Evolutionary conservation across 2,113 vertebrate species (phyloP), one percentile per base, ranked within the genome.

Genomic region (Helogale parvula): DNA sequence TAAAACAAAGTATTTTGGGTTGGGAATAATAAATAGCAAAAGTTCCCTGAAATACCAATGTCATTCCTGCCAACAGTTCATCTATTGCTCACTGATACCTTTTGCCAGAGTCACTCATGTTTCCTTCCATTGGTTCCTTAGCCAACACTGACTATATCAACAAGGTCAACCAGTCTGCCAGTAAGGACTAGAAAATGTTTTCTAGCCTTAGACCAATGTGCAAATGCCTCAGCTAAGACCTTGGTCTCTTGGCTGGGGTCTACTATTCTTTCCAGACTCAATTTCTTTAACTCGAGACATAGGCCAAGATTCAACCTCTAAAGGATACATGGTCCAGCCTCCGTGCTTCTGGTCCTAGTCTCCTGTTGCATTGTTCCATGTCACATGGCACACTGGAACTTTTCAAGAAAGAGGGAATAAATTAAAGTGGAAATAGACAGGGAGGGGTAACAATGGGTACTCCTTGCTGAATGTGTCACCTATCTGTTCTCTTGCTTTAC

Each of bases 391-490:
- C 17, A 74, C 4, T 69, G 52, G 27, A 81, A 8, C 47, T 41
- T 82, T 94, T 35, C 25, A 93, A 68, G 45, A 79, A 79, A 12
- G 11, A 96, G 38, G 47, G 41, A 91, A 85, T 19, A 96, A 74
- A 69, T 8, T 31, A 72, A 88, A n/a, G 2, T 69, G 23, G 35
- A 60, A 76, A 66, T 4, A 90, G 50, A 84, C 1, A 77, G 10
- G 79, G 72, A 77, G 41, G 15, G 12, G 14, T 74, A 93, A 57
- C 5, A 92, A 23, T 68, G 1, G 2, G 2, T 27, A 1, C 31
- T 11, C 63, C 7, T 88, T 21, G 7, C 35, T 29, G 10, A 23
- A 33, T 33, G 12, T 33, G 45, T 21, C 54, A 19, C 4, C 57
- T 52, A 16, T 23, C 31, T 66, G 10, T 82, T 92, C 38, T 85